A percentile compares a stretch with the other conserved stretches of the same genome.
phyloP scores from a whole-genome alignment of 2,888 invertebrate genomes.

The Platycheirus albimanus region DNA sequence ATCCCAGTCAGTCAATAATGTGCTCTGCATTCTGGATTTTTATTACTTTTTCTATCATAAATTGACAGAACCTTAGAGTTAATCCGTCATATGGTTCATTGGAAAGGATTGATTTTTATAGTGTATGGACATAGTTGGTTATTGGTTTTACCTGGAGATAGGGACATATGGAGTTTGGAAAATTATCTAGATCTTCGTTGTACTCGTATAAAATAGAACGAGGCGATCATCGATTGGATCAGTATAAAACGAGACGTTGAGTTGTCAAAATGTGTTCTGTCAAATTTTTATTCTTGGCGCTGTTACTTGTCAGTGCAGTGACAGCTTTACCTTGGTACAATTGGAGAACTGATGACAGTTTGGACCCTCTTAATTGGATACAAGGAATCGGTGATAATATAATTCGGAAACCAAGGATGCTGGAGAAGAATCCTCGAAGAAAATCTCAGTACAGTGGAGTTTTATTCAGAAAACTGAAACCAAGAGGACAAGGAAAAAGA shows the following conservation, averaged over 20 bases:
- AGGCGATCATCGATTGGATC: slow-evolving; percentile 36
- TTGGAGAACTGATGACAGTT: slow-evolving; percentile 77
- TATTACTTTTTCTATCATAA: slow-evolving; percentile 35
- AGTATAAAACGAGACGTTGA: slow-evolving; percentile 56
- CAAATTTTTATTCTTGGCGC: slow-evolving; percentile 17
- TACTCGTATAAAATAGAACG: slow-evolving; percentile 49
- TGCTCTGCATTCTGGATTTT: slow-evolving; percentile 5
- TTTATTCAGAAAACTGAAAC: slow-evolving; percentile 59
- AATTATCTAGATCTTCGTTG: neutral
- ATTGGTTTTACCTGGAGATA: no score
- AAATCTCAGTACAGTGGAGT: slow-evolving; percentile 58
- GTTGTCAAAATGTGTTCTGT: slow-evolving; percentile 53
- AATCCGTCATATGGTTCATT: slow-evolving; percentile 44
- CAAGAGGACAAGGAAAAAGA: slow-evolving; percentile 46
- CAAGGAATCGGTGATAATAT: slow-evolving; percentile 78
- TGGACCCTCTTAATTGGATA: slow-evolving; percentile 80
- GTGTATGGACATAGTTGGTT: no score
- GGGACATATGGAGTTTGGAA: slow-evolving; percentile 22
- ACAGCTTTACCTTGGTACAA: slow-evolving; percentile 48
- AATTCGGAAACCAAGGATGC: slow-evolving; percentile 77
- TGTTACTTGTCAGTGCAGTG: slow-evolving; percentile 51
- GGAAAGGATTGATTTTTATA: slow-evolving; percentile 64
- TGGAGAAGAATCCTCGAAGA: slow-evolving; percentile 9
- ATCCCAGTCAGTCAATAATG: neutral
- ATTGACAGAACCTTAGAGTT: slow-evolving; percentile 17